Conservation (phyloP, 2,888 invertebrate genomes). For the Gasteruption jaculator region DNA sequence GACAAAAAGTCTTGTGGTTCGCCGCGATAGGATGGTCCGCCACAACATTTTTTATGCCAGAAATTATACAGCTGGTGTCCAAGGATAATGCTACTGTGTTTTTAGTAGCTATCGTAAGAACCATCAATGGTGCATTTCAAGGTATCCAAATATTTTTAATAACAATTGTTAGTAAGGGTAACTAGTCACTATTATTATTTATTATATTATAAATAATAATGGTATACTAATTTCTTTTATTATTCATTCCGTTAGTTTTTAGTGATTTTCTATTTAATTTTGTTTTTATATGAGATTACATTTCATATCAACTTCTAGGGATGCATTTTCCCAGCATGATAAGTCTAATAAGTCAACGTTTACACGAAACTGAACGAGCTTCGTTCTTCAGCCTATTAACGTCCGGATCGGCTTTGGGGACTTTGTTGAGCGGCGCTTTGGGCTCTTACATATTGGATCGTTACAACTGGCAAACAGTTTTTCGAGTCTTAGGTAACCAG, state of each 20-base stretch:
- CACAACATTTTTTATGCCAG: slow-evolving; percentile 58
- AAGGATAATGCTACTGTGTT: slow-evolving; percentile 54
- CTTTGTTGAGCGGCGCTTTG: slow-evolving; percentile 62
- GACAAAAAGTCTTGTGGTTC: slow-evolving; percentile 61
- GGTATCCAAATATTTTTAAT: slow-evolving; percentile 34
- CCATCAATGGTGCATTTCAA: slow-evolving; percentile 65
- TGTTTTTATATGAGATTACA: too few relatives aligned
- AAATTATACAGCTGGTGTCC: slow-evolving; percentile 52
- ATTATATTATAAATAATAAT: slow-evolving; percentile 5
- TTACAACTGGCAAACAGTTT: slow-evolving; percentile 64
- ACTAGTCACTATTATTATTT: not conserved
- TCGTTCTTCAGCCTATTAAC: slow-evolving; percentile 65
- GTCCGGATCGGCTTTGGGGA: slow-evolving; percentile 62
- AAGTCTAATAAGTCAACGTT: slow-evolving; percentile 63
- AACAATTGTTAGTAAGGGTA: slow-evolving; percentile 1
- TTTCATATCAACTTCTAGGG: too few relatives aligned
- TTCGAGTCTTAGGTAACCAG: slow-evolving; percentile 58
- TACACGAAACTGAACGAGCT: slow-evolving; percentile 61
- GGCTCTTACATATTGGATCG: slow-evolving; percentile 64
- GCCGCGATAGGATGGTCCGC: slow-evolving; percentile 60
- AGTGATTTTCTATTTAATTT: slow-evolving; percentile 8
- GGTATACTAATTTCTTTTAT: slow-evolving; percentile 13
- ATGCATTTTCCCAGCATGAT: slow-evolving; percentile 68
- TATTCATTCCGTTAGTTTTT: too few relatives aligned
- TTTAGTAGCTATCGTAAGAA: slow-evolving; percentile 59